These are phyloP conservation scores for Xiphophorus hellerii DNA, from an alignment of 2,113 vertebrate species.

Conservation along the genomic window DNA sequence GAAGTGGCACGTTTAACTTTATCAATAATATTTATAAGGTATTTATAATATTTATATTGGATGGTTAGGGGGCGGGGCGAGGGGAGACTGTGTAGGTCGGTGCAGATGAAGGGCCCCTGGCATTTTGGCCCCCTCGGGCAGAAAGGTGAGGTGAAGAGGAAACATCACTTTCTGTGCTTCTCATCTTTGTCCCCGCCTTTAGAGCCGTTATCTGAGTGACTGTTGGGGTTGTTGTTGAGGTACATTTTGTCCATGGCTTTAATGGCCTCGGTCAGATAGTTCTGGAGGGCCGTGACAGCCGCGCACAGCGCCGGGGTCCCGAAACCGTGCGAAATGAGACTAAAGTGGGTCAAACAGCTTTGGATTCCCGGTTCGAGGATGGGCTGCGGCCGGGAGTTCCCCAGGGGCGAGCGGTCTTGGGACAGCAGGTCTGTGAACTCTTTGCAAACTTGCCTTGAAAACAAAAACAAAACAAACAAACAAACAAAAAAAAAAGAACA, in stretches of 20 bases:
- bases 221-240: constrained; percentile 99
- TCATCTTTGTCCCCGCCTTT: constrained; percentile 99
- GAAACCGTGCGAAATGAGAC: constrained; percentile 99
- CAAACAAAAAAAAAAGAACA: constrained; percentile 13
- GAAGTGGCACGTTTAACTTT: constrained; percentile 83
- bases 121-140: constrained; percentile 18
- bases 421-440: constrained; percentile 99
- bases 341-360: constrained; percentile 99
- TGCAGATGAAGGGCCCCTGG: constrained; percentile 42
- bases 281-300: constrained; percentile 97
- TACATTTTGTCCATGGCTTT: constrained; percentile 99
- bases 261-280: constrained; percentile 99
- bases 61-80: constrained; percentile 39
- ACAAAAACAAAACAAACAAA: constrained; percentile 20
- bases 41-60: constrained; percentile 84
- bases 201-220: constrained; percentile 96
- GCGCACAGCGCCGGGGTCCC: constrained; percentile 97
- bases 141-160: constrained; percentile 40
- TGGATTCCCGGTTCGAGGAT: constrained; percentile 99
- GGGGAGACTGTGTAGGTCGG: constrained; percentile 23
- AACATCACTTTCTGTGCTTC: constrained; percentile 97
- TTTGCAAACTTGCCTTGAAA: constrained; percentile 98
- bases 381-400: constrained; percentile 96
- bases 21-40: constrained; percentile 83
- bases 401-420: constrained; percentile 98